phyloP scores from a whole-genome alignment of 2,888 invertebrate species.

The Strigamia crassipes region DNA sequence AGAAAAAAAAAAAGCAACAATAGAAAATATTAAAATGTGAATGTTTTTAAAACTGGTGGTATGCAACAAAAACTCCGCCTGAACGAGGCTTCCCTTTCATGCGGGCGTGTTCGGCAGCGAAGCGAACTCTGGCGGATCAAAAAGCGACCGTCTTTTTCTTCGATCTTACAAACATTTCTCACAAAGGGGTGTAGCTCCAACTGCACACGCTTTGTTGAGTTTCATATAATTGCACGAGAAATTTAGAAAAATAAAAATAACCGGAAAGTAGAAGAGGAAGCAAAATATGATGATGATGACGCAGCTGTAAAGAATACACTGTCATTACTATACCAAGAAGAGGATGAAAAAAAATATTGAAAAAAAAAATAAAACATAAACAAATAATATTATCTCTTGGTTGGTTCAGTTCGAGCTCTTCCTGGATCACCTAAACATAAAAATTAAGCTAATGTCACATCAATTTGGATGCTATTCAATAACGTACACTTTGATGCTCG shows the following conservation, averaged over 20 bases:
- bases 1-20: background rate
- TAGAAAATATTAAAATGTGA: conserved; percentile 5
- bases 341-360: background rate
- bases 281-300: background rate
- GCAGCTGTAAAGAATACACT: background rate
- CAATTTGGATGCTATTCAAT: conserved; percentile 7
- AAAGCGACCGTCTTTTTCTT: conserved; percentile 25
- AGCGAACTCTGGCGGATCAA: conserved; percentile 22
- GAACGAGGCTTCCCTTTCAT: conserved; percentile 29
- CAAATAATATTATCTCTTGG: no score
- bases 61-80: conserved; percentile 1
- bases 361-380: no score
- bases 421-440: background rate
- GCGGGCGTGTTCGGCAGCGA: conserved; percentile 34
- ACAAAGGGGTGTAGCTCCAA: conserved; percentile 27
- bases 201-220: background rate
- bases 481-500: background rate
- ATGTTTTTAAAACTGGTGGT: conserved; percentile 32
- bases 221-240: background rate
- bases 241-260: background rate
- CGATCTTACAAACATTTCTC: conserved; percentile 15
- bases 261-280: background rate
- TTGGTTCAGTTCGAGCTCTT: no score
- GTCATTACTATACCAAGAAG: background rate
- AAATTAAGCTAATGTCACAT: conserved; percentile 32